Conservation (phyloP, 2,888 invertebrate species). For the Folsomia manolachei region DNA sequence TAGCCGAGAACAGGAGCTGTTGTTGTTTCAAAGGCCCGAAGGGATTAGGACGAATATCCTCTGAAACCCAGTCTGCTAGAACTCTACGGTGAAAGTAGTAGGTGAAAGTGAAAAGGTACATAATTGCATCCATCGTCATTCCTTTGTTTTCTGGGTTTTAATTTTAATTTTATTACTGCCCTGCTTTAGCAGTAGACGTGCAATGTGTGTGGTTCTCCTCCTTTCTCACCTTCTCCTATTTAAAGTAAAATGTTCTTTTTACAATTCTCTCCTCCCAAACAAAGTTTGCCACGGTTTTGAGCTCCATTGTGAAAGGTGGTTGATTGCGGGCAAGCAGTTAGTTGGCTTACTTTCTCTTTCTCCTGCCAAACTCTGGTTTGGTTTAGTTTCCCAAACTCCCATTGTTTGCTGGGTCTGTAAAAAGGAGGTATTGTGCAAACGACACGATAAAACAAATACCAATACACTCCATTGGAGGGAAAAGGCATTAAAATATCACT, state of each 20-base stretch:
- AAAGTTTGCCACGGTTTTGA: not conserved
- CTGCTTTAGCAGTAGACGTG: slow-evolving; percentile 1
- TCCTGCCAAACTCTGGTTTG: not conserved
- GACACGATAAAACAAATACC: slow-evolving; percentile 8
- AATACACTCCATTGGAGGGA: not conserved
- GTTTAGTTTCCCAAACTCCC: not conserved
- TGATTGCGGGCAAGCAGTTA: not conserved
- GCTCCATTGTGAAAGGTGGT: not conserved
- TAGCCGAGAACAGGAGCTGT: no score
- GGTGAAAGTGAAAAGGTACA: not conserved
- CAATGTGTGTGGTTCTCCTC: slow-evolving; percentile 18
- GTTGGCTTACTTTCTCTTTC: not conserved
- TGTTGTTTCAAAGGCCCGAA: no score
- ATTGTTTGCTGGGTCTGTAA: not conserved
- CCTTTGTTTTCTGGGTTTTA: not conserved
- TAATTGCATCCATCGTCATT: not conserved
- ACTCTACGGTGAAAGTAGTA: not conserved
- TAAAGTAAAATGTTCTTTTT: not conserved
- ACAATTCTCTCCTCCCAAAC: slow-evolving; percentile 9
- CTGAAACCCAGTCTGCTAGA: no score
- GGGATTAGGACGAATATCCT: no score
- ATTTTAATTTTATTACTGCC: not conserved
- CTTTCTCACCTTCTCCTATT: slow-evolving; percentile 14
- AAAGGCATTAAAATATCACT: slow-evolving; percentile 6
- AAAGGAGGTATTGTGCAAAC: not conserved